These are phyloP conservation scores for Elmis aenea DNA, from an alignment of 2,888 invertebrate species.

Conservation along the genomic window DNA sequence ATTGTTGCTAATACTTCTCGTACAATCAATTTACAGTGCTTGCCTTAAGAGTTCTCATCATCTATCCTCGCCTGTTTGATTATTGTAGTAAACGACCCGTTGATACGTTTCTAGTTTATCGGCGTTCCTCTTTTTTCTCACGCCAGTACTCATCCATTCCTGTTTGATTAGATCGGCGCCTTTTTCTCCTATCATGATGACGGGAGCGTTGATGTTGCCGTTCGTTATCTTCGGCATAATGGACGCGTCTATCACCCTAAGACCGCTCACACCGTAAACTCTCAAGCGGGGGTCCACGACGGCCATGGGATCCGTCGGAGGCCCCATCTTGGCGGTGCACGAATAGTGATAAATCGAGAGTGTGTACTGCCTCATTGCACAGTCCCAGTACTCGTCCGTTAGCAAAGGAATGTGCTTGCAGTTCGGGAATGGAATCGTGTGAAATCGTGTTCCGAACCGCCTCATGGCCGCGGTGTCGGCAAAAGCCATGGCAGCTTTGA, in stretches of 20 bases:
- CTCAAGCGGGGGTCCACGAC: constrained; percentile 74
- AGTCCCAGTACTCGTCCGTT: constrained; percentile 86
- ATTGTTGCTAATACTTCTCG: no score
- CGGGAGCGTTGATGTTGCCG: constrained; percentile 81
- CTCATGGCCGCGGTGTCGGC: constrained; percentile 75
- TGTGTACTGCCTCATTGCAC: constrained; percentile 75
- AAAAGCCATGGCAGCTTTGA: constrained; percentile 77
- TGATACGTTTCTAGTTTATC: no score
- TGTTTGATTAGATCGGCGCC: constrained; percentile 75
- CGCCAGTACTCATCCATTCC: constrained; percentile 52
- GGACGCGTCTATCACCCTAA: constrained; percentile 80
- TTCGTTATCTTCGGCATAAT: constrained; percentile 83
- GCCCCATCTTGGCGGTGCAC: constrained; percentile 82
- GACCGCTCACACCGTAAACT: constrained; percentile 71
- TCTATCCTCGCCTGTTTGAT: no score
- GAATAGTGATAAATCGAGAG: constrained; percentile 86
- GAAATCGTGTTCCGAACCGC: constrained; percentile 72
- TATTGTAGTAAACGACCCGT: no score
- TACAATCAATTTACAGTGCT: no score
- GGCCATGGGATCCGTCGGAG: constrained; percentile 67
- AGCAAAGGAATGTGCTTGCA: constrained; percentile 72
- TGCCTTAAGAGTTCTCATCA: no score
- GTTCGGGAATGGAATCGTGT: constrained; percentile 70
- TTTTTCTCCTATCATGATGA: constrained; percentile 82
- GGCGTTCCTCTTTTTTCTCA: constrained; percentile 34